phyloP scores from a whole-genome alignment of 2,888 invertebrate species.

The Heteropelma amictum region DNA sequence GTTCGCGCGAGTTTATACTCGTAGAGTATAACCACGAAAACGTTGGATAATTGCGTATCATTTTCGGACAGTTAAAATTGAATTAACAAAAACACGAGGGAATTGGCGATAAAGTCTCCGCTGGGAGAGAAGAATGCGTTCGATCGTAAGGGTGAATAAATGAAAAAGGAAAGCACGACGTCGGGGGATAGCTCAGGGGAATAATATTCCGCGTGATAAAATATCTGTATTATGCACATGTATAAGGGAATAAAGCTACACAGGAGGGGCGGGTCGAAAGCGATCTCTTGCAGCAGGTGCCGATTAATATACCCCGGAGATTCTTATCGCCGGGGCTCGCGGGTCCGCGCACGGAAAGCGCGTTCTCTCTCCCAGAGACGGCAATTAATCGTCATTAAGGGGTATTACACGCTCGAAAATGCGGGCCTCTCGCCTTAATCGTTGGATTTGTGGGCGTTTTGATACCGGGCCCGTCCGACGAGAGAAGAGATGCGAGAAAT shows the following conservation, averaged over 20 bases:
- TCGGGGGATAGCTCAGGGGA: too few species aligned
- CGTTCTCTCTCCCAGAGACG: conserved; percentile 39
- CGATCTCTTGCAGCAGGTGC: conserved; percentile 56
- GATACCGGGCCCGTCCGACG: conserved; percentile 7
- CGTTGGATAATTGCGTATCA: too few species aligned
- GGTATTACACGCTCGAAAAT: conserved; percentile 64
- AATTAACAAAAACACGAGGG: conserved; percentile 25
- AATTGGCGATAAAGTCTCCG: conserved; percentile 10
- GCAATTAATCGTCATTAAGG: conserved; percentile 66
- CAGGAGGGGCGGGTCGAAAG: conserved; percentile 29
- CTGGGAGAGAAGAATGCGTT: neutral
- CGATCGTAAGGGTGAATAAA: neutral
- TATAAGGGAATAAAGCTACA: neutral
- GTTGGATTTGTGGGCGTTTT: conserved; percentile 58
- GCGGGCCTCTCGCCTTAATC: conserved; percentile 59
- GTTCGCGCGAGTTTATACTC: neutral
- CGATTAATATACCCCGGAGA: conserved; percentile 60
- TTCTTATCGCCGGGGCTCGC: conserved; percentile 51
- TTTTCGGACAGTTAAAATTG: neutral
- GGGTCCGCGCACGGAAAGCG: conserved; percentile 3
- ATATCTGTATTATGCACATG: neutral
- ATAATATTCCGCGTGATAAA: neutral
- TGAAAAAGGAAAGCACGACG: too few species aligned
- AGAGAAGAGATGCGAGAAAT: neutral
- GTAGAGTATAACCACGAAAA: too few species aligned